Percentiles rank a stretch among this genome's conserved stretches.
Conservation (phyloP, 2,797 vertebrate genomes). For the Molossus alvarezi region DNA sequence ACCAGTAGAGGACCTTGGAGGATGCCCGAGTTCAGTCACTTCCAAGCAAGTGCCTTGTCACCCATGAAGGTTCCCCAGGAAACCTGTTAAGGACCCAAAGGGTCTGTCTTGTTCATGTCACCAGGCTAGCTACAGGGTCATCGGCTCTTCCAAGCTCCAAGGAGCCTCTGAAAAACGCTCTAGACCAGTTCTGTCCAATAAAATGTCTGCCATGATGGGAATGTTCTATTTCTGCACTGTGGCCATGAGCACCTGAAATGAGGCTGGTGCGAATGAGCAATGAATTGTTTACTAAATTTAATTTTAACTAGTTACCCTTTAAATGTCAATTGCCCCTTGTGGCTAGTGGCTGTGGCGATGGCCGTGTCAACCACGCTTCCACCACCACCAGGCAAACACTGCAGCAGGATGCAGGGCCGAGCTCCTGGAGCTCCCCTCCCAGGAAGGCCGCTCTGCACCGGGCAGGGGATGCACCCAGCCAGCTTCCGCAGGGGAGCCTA, state of each 20-base stretch:
- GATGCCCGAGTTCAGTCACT: background rate
- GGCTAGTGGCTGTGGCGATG: background rate
- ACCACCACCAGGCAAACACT: background rate
- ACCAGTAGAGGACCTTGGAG: background rate
- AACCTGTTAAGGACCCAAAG: background rate
- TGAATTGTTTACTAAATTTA: background rate
- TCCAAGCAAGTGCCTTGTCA: background rate
- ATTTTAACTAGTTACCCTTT: background rate
- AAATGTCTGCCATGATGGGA: background rate
- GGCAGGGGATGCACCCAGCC: background rate
- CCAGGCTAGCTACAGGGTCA: background rate
- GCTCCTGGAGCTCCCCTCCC: background rate
- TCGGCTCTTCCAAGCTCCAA: fast-evolving
- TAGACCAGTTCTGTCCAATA: background rate
- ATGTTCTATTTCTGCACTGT: fast-evolving
- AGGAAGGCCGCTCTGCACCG: background rate
- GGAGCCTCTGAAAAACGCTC: background rate
- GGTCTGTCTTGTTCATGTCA: background rate
- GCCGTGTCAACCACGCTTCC: background rate
- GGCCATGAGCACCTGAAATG: background rate
- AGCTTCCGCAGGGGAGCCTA: background rate
- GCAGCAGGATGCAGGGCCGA: background rate
- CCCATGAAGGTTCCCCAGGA: background rate
- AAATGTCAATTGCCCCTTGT: background rate
- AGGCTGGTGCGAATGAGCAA: background rate